Base-by-base conservation (phyloP, 2,797 vertebrate species). In the Sus cebifrons region DNA sequence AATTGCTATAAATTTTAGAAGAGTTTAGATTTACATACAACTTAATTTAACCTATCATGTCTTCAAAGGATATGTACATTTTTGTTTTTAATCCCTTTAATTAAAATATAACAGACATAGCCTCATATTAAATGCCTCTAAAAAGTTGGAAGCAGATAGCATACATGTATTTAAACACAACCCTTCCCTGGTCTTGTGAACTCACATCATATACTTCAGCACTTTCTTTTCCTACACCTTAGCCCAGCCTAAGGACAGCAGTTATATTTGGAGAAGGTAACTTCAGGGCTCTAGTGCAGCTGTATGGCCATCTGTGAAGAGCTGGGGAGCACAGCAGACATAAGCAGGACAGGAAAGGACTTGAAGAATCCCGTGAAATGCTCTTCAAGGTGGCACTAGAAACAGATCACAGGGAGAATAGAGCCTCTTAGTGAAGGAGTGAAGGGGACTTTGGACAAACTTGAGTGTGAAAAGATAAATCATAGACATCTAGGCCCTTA, bases 71-170 rank as follows among this genome's bases (percentile, higher is more conserved):
- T 75, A 17, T 23, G 18, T 84, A 6, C 14, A 40, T 70, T 86
- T 77, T 82, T 21, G n/a, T 87, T 52, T 86, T 86, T 78, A 29
- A 29, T 68, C 18, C 62, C 40, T 75, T 2, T 62, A 23, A 70
- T 12, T 91, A 16, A 78, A 92, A 97, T 94, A 7, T 89, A 78
- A 86, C 27, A 64, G 18, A 74, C 44, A 64, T 23, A 81, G 74
- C 62, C 25, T 17, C 4, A 62, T 49, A 49, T 40, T 70, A 49
- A 73, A 21, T 44, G 17, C 17, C 70, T 75, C 49, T 83, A 78
- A 83, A 54, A 54, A 36, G n/a, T 40, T 14, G 2, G 29, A 54
- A 95, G 23, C n/a, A 79, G 56, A 1, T 90, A 20, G 16, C 6
- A 75, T 52, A 18, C 16, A 29, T 32, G 7, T 74, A 62, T 70